Evolutionary conservation across 2,113 vertebrate species (phyloP).

Genomic region (Lycaon pictus): DNA sequence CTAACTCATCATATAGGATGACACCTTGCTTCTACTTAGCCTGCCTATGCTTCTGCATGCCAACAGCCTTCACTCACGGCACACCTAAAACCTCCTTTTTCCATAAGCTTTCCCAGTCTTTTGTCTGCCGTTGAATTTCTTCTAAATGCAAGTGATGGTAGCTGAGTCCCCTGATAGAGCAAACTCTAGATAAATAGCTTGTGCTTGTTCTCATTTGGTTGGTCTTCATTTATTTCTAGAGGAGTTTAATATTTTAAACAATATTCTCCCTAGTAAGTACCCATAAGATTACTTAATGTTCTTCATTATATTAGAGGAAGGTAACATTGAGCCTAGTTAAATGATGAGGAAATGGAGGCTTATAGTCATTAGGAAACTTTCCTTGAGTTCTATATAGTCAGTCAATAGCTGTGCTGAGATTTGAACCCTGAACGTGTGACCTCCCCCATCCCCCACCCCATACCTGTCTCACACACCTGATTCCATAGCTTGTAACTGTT

Average conservation of each 20-base stretch:
- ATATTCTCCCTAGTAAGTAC: not conserved
- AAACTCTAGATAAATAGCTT: not conserved
- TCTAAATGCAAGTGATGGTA: not conserved
- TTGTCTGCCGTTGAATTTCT: not conserved
- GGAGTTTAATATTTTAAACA: slow-evolving; percentile 17
- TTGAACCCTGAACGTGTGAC: not conserved
- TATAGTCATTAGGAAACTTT: not conserved
- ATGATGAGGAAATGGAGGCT: not conserved
- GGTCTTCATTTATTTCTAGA: not conserved
- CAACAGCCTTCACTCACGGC: not conserved
- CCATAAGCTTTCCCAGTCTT: not conserved
- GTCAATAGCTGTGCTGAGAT: not conserved
- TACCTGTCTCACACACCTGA: not conserved
- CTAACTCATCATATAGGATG: not conserved
- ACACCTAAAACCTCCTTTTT: not conserved
- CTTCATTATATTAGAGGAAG: not conserved
- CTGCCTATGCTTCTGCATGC: fast-evolving
- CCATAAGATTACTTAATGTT: not conserved
- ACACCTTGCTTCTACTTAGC: not conserved
- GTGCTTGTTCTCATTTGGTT: not conserved
- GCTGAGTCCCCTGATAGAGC: not conserved
- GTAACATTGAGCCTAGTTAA: not conserved
- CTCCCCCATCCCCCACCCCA: fast-evolving
- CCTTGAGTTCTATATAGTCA: not conserved
- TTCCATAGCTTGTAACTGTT: not conserved